Conservation (phyloP, 2,113 vertebrate genomes). For the Oreotragus oreotragus region DNA sequence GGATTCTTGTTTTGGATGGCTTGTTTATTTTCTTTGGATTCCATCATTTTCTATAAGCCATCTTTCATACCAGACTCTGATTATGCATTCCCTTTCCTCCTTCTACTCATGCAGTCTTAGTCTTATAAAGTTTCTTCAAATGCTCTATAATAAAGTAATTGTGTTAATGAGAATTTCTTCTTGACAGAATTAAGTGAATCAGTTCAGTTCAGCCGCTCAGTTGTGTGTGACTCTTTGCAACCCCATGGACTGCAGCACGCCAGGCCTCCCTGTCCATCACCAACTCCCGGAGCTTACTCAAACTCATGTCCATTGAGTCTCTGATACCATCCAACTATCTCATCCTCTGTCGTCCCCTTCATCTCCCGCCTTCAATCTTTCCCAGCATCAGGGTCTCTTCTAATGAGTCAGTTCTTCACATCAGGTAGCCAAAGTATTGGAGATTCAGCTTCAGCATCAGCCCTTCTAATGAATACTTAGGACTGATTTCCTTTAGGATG, state of each 20-base stretch:
- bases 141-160: slow-evolving; percentile 51
- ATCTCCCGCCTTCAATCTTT: background rate
- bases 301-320: background rate
- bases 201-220: background rate
- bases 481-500: background rate
- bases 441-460: background rate
- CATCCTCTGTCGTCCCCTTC: background rate
- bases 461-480: background rate
- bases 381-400: background rate
- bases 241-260: background rate
- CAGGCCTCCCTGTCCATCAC: background rate
- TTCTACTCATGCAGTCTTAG: background rate
- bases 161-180: slow-evolving; percentile 65
- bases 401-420: background rate
- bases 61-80: background rate
- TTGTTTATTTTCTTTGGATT: slow-evolving; percentile 78
- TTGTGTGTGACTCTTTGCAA: accelerated
- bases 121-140: slow-evolving; percentile 56
- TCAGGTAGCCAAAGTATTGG: background rate
- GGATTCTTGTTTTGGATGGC: slow-evolving; percentile 70
- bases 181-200: slow-evolving; percentile 43
- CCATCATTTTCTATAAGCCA: slow-evolving; percentile 61
- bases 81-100: background rate
- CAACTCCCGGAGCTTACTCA: background rate
- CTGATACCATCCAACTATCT: background rate